Percentiles rank a stretch among this genome's conserved stretches.
Conservation (phyloP, 2,113 vertebrate species). For the Dicentrarchus labrax region DNA sequence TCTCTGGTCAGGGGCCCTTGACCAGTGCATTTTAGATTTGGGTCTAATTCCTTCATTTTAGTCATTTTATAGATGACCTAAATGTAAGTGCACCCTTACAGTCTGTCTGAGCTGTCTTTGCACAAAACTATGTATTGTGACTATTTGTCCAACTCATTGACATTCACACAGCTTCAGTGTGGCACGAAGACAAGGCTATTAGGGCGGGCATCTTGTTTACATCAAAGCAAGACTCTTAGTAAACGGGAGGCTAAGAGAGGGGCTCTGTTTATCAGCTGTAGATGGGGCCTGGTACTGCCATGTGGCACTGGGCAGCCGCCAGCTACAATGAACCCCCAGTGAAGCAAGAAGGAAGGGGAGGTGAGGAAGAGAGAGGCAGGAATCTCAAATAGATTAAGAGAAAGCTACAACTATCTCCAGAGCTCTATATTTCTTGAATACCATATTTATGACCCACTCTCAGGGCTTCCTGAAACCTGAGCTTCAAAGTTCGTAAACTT, state of each 20-base stretch:
- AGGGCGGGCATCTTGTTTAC: constrained; percentile 22
- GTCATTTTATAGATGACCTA: neutral
- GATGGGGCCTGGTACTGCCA: constrained; percentile 71
- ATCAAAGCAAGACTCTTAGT: constrained; percentile 30
- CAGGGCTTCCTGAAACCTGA: no score
- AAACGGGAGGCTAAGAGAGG: constrained; percentile 17
- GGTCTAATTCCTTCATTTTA: neutral
- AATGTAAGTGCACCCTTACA: neutral
- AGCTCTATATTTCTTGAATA: neutral
- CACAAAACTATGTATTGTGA: neutral
- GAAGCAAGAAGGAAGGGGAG: constrained; percentile 42
- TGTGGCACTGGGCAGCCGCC: constrained; percentile 51
- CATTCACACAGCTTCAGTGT: neutral
- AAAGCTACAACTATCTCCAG: neutral
- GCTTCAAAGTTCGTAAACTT: no score
- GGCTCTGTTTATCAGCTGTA: constrained; percentile 12
- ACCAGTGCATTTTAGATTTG: neutral
- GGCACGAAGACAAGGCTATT: neutral
- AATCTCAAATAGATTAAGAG: neutral
- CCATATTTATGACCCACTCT: no score
- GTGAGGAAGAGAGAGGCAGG: neutral
- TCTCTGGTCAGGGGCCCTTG: neutral
- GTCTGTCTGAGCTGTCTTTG: neutral
- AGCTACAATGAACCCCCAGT: constrained; percentile 48
- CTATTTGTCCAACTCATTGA: neutral